These are phyloP conservation scores for Silurus glanis DNA, from an alignment of 2,113 vertebrate genomes.

Conservation along the genomic window DNA sequence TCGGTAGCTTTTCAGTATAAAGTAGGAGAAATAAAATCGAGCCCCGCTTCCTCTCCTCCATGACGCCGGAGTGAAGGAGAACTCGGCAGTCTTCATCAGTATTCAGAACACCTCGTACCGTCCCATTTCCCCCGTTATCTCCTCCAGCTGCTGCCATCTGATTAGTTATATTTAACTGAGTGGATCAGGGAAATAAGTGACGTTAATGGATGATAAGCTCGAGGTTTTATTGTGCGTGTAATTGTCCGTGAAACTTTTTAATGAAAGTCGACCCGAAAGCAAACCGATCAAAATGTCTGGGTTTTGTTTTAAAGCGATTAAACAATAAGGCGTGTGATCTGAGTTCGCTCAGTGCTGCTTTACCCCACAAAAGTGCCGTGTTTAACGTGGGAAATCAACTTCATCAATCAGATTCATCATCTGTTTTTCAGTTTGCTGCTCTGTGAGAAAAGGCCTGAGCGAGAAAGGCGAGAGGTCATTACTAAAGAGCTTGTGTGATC, in stretches of 20 bases:
- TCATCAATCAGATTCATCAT: neutral
- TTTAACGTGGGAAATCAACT: too few relatives aligned
- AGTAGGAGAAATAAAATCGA: too few relatives aligned
- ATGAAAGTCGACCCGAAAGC: neutral
- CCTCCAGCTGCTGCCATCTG: constrained; percentile 5
- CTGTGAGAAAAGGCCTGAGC: neutral
- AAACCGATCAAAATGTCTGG: too few relatives aligned
- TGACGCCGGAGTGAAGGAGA: neutral
- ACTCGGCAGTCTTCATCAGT: neutral
- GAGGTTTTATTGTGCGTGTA: neutral
- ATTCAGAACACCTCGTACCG: neutral
- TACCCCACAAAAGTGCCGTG: neutral
- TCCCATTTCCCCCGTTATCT: neutral
- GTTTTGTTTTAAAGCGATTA: neutral
- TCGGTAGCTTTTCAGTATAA: too few relatives aligned
- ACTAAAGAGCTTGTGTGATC: too few relatives aligned
- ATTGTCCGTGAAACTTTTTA: constrained; percentile 1
- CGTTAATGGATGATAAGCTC: neutral
- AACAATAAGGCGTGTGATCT: neutral
- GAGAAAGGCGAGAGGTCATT: too few relatives aligned
- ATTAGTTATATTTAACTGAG: constrained; percentile 5
- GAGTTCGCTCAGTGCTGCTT: neutral
- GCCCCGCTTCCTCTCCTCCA: neutral
- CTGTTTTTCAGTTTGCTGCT: neutral
- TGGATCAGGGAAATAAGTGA: neutral